Evolutionary conservation across 1,140 invertebrate genomes (phyloP).

Genomic region (Geopemphigus sp.): DNA sequence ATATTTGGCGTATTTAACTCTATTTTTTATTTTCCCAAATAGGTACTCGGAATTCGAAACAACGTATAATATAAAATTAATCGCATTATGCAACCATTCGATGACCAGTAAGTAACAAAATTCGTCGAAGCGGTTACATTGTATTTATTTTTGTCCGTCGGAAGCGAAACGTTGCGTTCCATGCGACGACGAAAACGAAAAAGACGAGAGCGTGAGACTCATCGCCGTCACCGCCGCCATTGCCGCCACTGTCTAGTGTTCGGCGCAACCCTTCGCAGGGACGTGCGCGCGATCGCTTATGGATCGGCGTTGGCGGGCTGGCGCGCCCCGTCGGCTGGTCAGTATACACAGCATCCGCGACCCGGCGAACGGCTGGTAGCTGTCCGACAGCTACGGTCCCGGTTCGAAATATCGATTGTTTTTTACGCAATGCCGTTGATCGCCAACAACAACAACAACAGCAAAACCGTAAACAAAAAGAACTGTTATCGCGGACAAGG

Average conservation of each 20-base stretch:
- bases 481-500: not conserved
- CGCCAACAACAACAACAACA: not conserved
- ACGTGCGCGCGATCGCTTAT: not conserved
- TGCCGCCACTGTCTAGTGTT: too few relatives aligned
- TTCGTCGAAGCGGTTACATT: too few relatives aligned
- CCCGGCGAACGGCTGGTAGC: slow-evolving; percentile 25
- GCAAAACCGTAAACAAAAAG: not conserved
- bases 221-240: too few relatives aligned
- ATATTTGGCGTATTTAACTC: too few relatives aligned
- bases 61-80: not conserved
- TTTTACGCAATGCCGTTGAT: not conserved
- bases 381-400: not conserved
- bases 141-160: too few relatives aligned
- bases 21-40: too few relatives aligned
- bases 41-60: not conserved
- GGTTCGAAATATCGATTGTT: not conserved
- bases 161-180: too few relatives aligned
- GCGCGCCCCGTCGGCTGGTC: not conserved
- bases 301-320: slow-evolving; percentile 21
- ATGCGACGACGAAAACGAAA: too few relatives aligned
- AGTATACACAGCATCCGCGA: slow-evolving; percentile 37
- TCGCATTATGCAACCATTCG: too few relatives aligned
- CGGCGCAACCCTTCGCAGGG: not conserved
- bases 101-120: too few relatives aligned
- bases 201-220: too few relatives aligned